These are phyloP conservation scores for Platysternon megacephalum DNA, from an alignment of 2,113 vertebrate species.

Conservation along the genomic window DNA sequence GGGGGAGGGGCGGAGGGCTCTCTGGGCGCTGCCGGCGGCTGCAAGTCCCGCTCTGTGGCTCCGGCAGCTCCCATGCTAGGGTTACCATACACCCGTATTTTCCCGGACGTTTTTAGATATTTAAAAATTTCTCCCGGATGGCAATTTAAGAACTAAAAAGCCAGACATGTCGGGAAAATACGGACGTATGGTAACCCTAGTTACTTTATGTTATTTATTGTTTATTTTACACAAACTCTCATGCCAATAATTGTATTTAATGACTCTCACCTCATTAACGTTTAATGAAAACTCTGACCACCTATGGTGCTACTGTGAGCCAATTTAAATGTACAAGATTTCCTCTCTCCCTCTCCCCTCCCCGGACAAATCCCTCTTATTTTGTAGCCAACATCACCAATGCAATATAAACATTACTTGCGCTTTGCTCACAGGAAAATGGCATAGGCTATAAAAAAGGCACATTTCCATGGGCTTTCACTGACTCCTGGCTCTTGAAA, in stretches of 20 bases:
- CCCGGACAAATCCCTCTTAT: not conserved
- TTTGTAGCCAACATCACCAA: not conserved
- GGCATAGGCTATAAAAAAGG: not conserved
- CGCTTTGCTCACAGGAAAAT: not conserved
- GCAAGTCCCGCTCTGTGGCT: too few species aligned
- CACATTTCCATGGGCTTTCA: not conserved
- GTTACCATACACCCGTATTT: too few species aligned
- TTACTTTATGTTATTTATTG: not conserved
- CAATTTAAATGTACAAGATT: not conserved
- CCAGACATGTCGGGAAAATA: too few species aligned
- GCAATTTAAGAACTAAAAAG: too few species aligned
- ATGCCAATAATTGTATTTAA: not conserved
- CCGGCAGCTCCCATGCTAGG: too few species aligned
- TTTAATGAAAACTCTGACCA: not conserved
- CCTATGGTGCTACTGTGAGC: not conserved
- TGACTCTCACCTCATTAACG: not conserved
- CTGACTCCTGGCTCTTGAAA: not conserved
- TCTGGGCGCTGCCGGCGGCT: too few species aligned
- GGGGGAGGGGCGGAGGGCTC: too few species aligned
- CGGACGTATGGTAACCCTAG: not conserved
- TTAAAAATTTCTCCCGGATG: too few species aligned
- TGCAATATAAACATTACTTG: not conserved
- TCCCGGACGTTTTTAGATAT: too few species aligned
- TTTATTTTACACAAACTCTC: not conserved
- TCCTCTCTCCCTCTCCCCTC: not conserved